A percentile compares a stretch with the other conserved stretches of the same genome.
Evolutionary conservation across 2,113 vertebrate species (phyloP).

Genomic region (Cavia porcellus): DNA sequence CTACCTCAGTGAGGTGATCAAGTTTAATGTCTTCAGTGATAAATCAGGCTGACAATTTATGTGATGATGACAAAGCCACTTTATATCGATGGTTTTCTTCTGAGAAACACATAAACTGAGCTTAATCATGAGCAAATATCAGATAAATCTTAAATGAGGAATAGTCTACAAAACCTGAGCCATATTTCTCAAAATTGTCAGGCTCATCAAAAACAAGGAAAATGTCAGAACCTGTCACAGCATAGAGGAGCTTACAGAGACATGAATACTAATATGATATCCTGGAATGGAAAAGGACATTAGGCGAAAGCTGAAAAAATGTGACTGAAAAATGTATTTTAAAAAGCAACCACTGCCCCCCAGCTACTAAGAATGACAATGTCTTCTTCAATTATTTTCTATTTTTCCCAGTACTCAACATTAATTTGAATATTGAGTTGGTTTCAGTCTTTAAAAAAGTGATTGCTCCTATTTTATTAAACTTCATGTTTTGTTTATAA

Average conservation of each 20-base stretch:
- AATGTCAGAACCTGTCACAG: background rate
- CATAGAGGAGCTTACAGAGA: background rate
- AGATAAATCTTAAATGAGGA: background rate
- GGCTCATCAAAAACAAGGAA: background rate
- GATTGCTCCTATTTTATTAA: background rate
- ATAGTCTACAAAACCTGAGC: background rate
- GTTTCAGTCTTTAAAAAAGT: conserved; percentile 22
- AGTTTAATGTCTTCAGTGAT: background rate
- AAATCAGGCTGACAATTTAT: background rate
- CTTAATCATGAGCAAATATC: background rate
- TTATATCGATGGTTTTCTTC: background rate
- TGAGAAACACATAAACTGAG: background rate
- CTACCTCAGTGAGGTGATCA: background rate
- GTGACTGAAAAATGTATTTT: background rate
- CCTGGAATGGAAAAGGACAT: background rate
- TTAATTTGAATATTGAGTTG: conserved; percentile 3
- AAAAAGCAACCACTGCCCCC: background rate
- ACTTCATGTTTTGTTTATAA: background rate
- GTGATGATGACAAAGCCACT: background rate
- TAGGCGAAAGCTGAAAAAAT: background rate
- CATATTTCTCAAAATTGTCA: background rate
- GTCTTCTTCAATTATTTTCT: background rate
- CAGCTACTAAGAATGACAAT: background rate
- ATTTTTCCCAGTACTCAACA: background rate
- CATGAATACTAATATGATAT: background rate